Base-by-base conservation (phyloP, 2,113 vertebrate genomes). In the Antechinus stuartii region DNA sequence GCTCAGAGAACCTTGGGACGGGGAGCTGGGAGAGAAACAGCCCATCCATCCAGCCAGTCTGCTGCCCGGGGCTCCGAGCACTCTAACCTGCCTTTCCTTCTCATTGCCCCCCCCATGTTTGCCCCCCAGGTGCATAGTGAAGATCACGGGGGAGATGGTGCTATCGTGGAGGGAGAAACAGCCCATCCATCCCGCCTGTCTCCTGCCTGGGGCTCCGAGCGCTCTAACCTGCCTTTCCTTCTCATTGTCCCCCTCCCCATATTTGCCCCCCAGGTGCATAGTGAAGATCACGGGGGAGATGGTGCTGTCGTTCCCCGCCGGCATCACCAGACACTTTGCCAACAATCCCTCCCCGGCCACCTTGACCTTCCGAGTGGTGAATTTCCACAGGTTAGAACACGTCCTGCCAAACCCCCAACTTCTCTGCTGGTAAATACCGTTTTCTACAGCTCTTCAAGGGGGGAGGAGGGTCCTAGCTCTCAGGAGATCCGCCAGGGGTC, bases 271-370 rank as follows among this genome's bases (percentile, higher is more conserved):
- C 98, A 99, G 99, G 98, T 99, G 99, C 96, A 99, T 99, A 49
- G 99, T 99, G 97, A 99, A 99, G 99, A 99, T 99, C 97, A 99
- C 99, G 0, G 99, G 99, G 96, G 99, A 99, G 98, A 99, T 99
- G 99, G 99, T 99, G 95, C 98, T 99, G 97, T 99, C 99, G 0
- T 99, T 99, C 96, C 99, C 99, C 1, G 99, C 99, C 0, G 99
- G 99, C 95, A 99, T 99, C 98, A 99, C 99, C 97, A 99, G 99
- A 91, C 99, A 99, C 97, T 99, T 99, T 96, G 99, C 99, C 96
- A 99, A 98, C 97, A 99, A 99, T 96, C 99, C 99, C 0, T 96
- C 98, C n/a, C 99, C 99, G 1, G 99, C 99, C 0, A 98, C 99
- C 95, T 99, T 99, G 98, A 99, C 99, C 91, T 99, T 99, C 96